Base-by-base conservation (phyloP, 2,888 invertebrate genomes). In the Drosophila maculinotata region DNA sequence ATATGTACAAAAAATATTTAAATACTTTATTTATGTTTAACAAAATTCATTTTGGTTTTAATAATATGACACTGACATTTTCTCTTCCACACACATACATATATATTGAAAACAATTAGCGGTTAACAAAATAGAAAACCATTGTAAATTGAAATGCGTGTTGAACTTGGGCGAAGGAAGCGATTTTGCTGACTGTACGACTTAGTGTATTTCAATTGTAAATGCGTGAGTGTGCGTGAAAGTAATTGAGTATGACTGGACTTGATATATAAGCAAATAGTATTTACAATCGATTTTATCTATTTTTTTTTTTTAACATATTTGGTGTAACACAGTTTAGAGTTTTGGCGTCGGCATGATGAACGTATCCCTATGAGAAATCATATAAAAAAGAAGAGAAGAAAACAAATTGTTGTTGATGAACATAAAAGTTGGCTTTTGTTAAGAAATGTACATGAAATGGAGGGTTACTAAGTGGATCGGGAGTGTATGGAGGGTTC, bases 261-360 rank as follows among this genome's bases (percentile, higher is more conserved):
- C 47, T 77, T 74, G 76, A 68, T 62, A 63, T 74, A 65, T 58
- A 60, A 75, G 49, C 63, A 49, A 69, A 51, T 66, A 70, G 63
- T 81, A 82, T 81, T 70, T 82, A 81, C 81, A 79, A 77, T 69
- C 54, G 64, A 65, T 45, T 60, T 56, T 26, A 31, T 65, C 17
- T 56, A 52, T 36, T 69, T 23, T 39, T 52, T 33, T 1, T 25
- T 28, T 39, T 49, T 39, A 12, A 10, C 41, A 51, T 59, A 33
- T 66, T 65, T 73, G 69, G 68, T 76, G 73, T 72, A 76, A 82
- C 82, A 83, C 82, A 84, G 73, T 72, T 89, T 89, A 90, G 54
- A 90, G 90, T 87, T 90, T 90, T 86, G 89, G 90, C 87, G 89
- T 74, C 84, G 89, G 87, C 89, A 87, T 72, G 81, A 82, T 80